Evolutionary conservation across 2,888 invertebrate genomes (phyloP), one percentile per base, ranked within the genome.

Genomic region (Melanargia galathea): DNA sequence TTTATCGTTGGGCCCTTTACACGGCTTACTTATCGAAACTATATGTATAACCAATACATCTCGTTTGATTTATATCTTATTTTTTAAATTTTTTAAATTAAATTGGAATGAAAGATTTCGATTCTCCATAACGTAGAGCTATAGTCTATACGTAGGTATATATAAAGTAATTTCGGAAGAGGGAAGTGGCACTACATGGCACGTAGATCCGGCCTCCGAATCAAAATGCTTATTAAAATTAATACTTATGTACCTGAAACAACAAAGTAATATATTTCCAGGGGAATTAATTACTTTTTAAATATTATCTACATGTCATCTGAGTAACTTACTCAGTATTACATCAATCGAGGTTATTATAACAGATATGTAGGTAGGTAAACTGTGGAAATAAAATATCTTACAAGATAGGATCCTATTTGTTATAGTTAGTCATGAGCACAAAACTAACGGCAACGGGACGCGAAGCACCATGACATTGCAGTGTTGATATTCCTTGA

Each of bases 1-100:
- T 43, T 43, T n/a, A 43, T 40, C 13, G 38, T 38, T 35, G 11
- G 24, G 55, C 43, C 40, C 55, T 43, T 55, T 55, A 43, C 24
- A 24, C n/a, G 8, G 24, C 40, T 22, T 11, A 24, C 40, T 30
- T 55, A 55, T 55, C 38, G 18, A 11, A 35, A 52, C 20, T 52
- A 18, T 20, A n/a, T 35, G 18, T 20, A 13, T 35, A 13, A 35
- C 11, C 35, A 35, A 20, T 8, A 6, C 7, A 30, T 30, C 13
- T 26, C 2, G 16, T 49, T 49, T 49, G 49, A 30, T 49, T 30
- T 10, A 26, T 16, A 51, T 49, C 26, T 16, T 2, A n/a, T 49
- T 49, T 49, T 30, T 30, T 2, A 13, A n/a, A n/a, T n/a, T n/a
- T n/a, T n/a, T n/a, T n/a, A 13, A 46, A 22, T 0, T 46, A 13